These are phyloP conservation scores for Ptychodera flava DNA, from an alignment of 35 echinoderm and acorn worm genomes.

Conservation along the genomic window DNA sequence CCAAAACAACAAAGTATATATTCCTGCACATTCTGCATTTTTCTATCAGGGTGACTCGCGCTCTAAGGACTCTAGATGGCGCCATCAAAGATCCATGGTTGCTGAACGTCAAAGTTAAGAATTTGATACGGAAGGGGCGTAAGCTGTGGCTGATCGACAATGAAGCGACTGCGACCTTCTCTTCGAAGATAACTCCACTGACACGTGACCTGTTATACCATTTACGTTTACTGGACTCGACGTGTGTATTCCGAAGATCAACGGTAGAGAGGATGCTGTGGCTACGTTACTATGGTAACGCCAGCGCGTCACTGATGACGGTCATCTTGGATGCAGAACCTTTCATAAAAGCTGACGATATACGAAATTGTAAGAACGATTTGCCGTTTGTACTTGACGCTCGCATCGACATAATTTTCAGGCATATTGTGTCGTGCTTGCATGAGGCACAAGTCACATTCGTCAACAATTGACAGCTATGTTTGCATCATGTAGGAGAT, in stretches of 20 bases:
- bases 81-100: not conserved
- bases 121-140: not conserved
- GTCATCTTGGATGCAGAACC: not conserved
- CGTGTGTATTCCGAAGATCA: not conserved
- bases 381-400: no score
- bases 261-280: not conserved
- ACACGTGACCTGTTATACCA: not conserved
- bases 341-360: not conserved
- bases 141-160: not conserved
- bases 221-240: not conserved
- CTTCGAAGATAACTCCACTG: not conserved
- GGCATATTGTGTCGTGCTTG: no score
- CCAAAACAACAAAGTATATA: no score
- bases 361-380: not conserved
- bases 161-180: not conserved
- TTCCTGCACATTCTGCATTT: no score
- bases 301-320: not conserved
- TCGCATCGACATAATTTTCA: no score
- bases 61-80: not conserved
- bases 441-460: no score
- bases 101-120: not conserved
- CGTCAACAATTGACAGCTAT: no score
- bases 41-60: not conserved
- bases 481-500: no score
- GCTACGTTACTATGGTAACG: not conserved